phyloP scores from a whole-genome alignment of 2,888 invertebrate genomes.

The Xestia c-nigrum region DNA sequence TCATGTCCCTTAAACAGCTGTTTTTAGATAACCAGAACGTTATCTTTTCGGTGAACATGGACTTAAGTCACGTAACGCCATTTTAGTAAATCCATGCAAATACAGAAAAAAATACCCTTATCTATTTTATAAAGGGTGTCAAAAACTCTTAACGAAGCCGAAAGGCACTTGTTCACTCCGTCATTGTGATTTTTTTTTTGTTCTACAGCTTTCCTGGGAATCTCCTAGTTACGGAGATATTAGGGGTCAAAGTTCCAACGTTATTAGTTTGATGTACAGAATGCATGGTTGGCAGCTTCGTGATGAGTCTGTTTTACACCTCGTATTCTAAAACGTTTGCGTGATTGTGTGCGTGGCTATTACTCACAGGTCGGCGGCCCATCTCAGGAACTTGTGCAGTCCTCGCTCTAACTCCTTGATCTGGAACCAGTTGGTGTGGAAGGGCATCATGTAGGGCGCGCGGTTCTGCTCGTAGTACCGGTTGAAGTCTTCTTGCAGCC shows the following conservation, averaged over 20 bases:
- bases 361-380: constrained; percentile 91
- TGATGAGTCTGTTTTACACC: too few species aligned
- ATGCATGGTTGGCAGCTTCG: too few species aligned
- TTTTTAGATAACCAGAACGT: too few species aligned
- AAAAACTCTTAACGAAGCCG: too few species aligned
- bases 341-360: not conserved
- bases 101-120: not conserved
- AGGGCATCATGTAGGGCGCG: constrained; percentile 98
- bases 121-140: not conserved
- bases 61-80: not conserved
- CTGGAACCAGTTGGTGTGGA: constrained; percentile 99
- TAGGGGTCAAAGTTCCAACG: too few species aligned
- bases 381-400: constrained; percentile 96
- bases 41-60: too few species aligned
- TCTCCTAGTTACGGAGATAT: too few species aligned
- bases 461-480: constrained; percentile 96
- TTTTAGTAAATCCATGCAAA: not conserved
- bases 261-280: too few species aligned
- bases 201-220: too few species aligned
- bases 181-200: too few species aligned
- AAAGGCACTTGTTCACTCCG: too few species aligned
- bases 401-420: constrained; percentile 95
- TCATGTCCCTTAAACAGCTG: too few species aligned
- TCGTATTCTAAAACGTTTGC: not conserved
- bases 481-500: constrained; percentile 97